Base-by-base conservation (phyloP, 2,888 invertebrate species). In the Synergus laeviventris region DNA sequence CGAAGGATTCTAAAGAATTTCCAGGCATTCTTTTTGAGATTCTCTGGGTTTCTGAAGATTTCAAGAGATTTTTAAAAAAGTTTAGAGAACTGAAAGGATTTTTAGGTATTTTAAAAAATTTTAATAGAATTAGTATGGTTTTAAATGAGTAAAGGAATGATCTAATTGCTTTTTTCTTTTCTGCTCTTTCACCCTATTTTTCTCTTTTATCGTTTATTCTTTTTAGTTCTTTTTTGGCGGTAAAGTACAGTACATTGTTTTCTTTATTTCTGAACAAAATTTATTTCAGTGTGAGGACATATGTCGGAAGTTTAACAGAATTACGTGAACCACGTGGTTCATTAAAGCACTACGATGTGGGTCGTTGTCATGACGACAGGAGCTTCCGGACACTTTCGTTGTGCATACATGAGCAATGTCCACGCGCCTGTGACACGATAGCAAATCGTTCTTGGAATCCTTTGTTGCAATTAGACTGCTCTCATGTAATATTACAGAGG, bases 331-430 rank as follows among this genome's bases (percentile, higher is more conserved):
- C 79, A 66, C 76, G 78, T 76, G 79, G 80, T 84, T 83, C 81
- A 82, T 83, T 84, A 84, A 79, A 81, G 79, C 80, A 81, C 39
- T 56, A 61, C 79, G 80, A 85, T 84, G 80, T 84, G 76, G 84
- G 84, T 83, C 85, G 84, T 84, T 60, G 83, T 75, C 82, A 83
- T 83, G 80, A 77, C 76, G 76, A 84, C 81, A 64, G 76, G 56
- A 64, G 78, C 59, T 79, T 76, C 74, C 77, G 66, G 61, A 42
- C 66, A 31, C 70, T 56, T 79, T 18, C 5, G 49, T 56, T 38
- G 56, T 42, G 60, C n/a, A n/a, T n/a, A n/a, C n/a, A 74, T 74
- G 61, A 49, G 24, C 66, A 66, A 66, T 42, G 42, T 31, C 7
- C 7, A 45, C 16, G 14, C 49, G 49, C 49, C 9, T 18, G 49